Conservation (phyloP, 2,888 invertebrate genomes). For the Proisotoma minuta region DNA sequence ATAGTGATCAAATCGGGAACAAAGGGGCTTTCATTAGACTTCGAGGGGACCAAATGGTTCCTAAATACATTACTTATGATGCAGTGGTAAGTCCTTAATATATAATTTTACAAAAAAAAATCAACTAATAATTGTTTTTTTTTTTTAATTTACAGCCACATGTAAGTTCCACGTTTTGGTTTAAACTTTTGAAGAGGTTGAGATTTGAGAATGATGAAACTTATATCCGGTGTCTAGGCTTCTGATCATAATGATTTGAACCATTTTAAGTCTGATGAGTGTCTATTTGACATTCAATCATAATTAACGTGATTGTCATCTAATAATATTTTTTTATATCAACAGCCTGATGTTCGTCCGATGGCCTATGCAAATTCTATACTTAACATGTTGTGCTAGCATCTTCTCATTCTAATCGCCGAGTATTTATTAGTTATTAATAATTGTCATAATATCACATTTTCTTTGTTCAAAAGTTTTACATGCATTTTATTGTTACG, state of each 20-base stretch:
- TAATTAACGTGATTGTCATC: not conserved
- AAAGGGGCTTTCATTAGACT: slow-evolving; percentile 95
- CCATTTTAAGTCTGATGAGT: too few relatives aligned
- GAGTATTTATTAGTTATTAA: too few relatives aligned
- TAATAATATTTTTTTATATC: slow-evolving; percentile 60
- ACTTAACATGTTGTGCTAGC: slow-evolving; percentile 52
- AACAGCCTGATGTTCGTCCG: slow-evolving; percentile 93
- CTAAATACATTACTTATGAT: slow-evolving; percentile 84
- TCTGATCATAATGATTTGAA: too few relatives aligned
- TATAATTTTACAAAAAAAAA: slow-evolving; percentile 3
- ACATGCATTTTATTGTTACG: too few relatives aligned
- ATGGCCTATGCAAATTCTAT: slow-evolving; percentile 93
- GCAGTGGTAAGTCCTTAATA: slow-evolving; percentile 73
- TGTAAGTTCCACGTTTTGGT: too few relatives aligned
- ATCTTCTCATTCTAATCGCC: too few relatives aligned
- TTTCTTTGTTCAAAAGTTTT: too few relatives aligned
- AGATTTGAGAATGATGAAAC: too few relatives aligned
- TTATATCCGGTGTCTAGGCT: too few relatives aligned
- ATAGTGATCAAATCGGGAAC: slow-evolving; percentile 98
- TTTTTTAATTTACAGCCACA: slow-evolving; percentile 28
- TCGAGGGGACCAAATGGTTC: slow-evolving; percentile 83
- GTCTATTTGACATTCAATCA: not conserved
- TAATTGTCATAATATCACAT: too few relatives aligned
- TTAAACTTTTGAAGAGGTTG: too few relatives aligned
- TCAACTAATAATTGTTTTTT: not conserved